A percentile compares a stretch with the other conserved stretches of the same genome.
phyloP scores from a whole-genome alignment of 2,888 invertebrate genomes.

The Agrochola litura region DNA sequence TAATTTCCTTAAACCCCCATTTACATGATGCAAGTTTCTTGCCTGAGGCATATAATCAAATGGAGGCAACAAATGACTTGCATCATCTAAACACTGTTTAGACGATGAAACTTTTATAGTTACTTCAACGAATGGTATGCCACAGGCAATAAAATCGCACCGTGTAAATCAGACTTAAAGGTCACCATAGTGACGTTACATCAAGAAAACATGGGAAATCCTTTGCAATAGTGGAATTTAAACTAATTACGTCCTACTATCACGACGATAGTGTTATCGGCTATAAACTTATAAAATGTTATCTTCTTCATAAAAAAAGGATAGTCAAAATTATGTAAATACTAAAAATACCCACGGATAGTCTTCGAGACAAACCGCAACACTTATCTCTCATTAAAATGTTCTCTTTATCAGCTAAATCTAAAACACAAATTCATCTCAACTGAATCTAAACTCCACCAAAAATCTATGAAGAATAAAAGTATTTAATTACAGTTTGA shows the following conservation, averaged over 20 bases:
- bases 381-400: slow-evolving; percentile 1
- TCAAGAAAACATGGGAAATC: slow-evolving; percentile 27
- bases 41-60: no score
- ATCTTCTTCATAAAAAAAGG: slow-evolving; percentile 43
- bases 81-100: no score
- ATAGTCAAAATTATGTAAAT: slow-evolving; percentile 34
- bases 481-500: background rate
- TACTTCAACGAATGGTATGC: no score
- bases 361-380: slow-evolving; percentile 8
- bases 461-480: background rate
- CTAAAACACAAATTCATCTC: slow-evolving; percentile 6
- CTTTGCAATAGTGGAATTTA: slow-evolving; percentile 4
- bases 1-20: background rate
- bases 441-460: background rate
- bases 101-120: no score
- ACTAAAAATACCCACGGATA: slow-evolving; percentile 23
- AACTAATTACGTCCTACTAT: slow-evolving; percentile 1
- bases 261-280: slow-evolving; percentile 26
- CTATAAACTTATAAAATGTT: slow-evolving; percentile 31
- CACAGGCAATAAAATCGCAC: no score
- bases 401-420: slow-evolving; percentile 1
- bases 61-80: no score
- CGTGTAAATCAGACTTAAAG: background rate
- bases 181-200: slow-evolving; percentile 3
- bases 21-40: no score